Conservation (phyloP, 2,113 vertebrate genomes). For the Lampris megalopsis region DNA sequence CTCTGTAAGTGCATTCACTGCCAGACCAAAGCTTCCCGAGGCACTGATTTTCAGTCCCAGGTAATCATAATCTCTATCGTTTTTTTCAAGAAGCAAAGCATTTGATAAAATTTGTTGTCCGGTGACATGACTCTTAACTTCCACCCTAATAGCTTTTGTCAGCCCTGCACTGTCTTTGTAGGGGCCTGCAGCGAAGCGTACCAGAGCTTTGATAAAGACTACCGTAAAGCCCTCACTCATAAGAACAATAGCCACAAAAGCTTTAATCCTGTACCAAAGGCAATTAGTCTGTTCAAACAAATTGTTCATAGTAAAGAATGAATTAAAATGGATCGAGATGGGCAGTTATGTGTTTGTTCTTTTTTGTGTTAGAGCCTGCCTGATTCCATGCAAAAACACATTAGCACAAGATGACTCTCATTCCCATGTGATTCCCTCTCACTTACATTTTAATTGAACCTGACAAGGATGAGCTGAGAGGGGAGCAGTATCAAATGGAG, state of each 20-base stretch:
- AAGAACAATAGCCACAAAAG: background rate
- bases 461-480: background rate
- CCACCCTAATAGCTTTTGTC: constrained; percentile 2
- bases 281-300: background rate
- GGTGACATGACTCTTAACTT: background rate
- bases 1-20: too few relatives aligned
- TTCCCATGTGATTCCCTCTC: background rate
- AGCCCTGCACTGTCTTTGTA: background rate
- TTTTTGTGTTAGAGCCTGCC: background rate
- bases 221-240: background rate
- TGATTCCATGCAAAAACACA: background rate
- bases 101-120: too few relatives aligned
- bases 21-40: too few relatives aligned
- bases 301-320: background rate
- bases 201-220: constrained; percentile 10
- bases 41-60: too few relatives aligned
- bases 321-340: constrained; percentile 3
- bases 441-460: constrained; percentile 8
- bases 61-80: too few relatives aligned
- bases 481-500: background rate
- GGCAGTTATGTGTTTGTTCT: background rate
- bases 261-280: constrained; percentile 2
- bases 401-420: background rate
- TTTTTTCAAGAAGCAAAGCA: too few relatives aligned
- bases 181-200: constrained; percentile 7